Conservation (phyloP, 1,140 invertebrate species). For the Triops longicaudatus region DNA sequence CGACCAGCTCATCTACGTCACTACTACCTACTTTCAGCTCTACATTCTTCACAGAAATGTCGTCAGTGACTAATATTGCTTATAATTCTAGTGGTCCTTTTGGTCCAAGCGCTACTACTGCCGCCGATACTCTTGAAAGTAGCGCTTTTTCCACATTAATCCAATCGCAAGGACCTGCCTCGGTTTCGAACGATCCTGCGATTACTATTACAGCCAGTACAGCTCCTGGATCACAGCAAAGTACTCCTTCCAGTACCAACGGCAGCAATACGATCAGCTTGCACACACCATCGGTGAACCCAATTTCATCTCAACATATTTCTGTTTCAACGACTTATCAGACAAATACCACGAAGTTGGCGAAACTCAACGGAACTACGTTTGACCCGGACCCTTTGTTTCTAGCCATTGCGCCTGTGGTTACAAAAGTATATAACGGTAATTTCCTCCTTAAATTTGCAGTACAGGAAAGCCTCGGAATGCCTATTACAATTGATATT, state of each 20-base stretch:
- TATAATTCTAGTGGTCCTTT: too few relatives aligned
- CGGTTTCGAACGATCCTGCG: too few relatives aligned
- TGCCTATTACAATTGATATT: too few relatives aligned
- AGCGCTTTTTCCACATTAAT: too few relatives aligned
- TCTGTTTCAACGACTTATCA: not conserved
- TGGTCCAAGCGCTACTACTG: too few relatives aligned
- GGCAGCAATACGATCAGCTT: not conserved
- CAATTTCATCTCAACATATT: not conserved
- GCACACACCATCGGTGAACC: not conserved
- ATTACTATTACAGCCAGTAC: not conserved
- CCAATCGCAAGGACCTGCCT: too few relatives aligned
- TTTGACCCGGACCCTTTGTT: not conserved
- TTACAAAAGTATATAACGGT: constrained; percentile 2
- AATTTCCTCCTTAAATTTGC: not conserved
- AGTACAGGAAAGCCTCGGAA: not conserved
- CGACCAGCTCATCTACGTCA: too few relatives aligned
- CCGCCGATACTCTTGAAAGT: too few relatives aligned
- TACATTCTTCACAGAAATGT: too few relatives aligned
- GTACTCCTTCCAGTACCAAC: not conserved
- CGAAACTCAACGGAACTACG: not conserved
- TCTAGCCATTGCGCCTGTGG: not conserved
- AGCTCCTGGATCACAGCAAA: not conserved
- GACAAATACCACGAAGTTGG: not conserved
- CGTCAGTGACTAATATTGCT: too few relatives aligned
- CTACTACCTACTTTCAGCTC: too few relatives aligned